These are phyloP conservation scores for Microcebus murinus DNA, from an alignment of 2,113 vertebrate genomes.

Conservation along the genomic window DNA sequence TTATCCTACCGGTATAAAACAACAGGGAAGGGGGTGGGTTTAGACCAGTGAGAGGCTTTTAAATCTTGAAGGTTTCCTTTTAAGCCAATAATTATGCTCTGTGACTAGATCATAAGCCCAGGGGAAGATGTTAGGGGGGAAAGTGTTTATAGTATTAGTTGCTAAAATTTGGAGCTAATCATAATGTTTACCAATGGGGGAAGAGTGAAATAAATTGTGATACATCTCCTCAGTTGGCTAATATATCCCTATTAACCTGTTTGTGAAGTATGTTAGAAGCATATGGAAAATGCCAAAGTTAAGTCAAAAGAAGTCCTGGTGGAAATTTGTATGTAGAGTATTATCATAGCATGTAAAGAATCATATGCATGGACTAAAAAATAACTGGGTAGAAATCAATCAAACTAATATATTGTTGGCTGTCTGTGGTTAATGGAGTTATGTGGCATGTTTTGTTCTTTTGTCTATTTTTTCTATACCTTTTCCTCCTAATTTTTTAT, in stretches of 20 bases:
- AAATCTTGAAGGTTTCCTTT: not conserved
- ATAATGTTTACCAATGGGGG: not conserved
- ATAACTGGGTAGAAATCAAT: slow-evolving; percentile 24
- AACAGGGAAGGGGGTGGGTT: not conserved
- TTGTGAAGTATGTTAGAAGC: slow-evolving; percentile 42
- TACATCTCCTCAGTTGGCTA: not conserved
- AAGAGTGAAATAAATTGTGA: slow-evolving; percentile 29
- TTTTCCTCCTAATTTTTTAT: not conserved
- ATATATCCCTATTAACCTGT: slow-evolving; percentile 9
- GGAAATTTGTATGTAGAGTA: not conserved
- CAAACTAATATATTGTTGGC: not conserved
- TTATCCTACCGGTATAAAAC: not conserved
- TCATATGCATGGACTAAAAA: not conserved
- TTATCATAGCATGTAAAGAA: slow-evolving; percentile 14
- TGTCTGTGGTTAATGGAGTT: not conserved
- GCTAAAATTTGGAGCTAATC: slow-evolving; percentile 23
- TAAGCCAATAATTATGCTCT: not conserved
- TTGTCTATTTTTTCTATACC: not conserved
- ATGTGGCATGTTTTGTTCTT: not conserved
- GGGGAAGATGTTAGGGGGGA: not conserved
- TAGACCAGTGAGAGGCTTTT: not conserved
- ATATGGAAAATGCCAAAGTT: slow-evolving; percentile 20
- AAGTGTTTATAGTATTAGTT: slow-evolving; percentile 15
- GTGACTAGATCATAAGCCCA: not conserved
- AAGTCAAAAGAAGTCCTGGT: not conserved